Evolutionary conservation across 1,140 invertebrate species (phyloP).

Genomic region (Calliphora vicina): DNA sequence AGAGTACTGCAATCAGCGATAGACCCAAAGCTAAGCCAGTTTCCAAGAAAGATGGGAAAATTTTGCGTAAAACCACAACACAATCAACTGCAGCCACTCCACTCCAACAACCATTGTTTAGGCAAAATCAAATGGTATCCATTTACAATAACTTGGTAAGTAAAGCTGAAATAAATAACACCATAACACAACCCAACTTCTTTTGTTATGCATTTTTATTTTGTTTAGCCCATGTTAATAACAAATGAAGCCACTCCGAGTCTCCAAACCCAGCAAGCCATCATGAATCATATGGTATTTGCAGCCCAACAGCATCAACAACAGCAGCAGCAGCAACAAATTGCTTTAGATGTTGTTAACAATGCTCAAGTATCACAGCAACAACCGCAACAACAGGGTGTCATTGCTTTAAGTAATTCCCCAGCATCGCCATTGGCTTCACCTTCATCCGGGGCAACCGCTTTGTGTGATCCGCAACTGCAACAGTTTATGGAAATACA

Average conservation of each 20-base stretch:
- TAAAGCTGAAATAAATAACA: not conserved
- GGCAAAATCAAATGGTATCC: conserved; percentile 61
- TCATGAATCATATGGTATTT: conserved; percentile 41
- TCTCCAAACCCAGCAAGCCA: conserved; percentile 39
- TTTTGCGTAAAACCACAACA: conserved; percentile 60
- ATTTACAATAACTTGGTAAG: conserved; percentile 61
- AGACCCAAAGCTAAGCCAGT: conserved; percentile 81
- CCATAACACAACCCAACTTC: not conserved
- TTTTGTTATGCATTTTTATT: conserved; percentile 11
- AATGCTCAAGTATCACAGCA: not conserved
- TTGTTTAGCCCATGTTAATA: conserved; percentile 37
- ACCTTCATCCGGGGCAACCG: conserved; percentile 63
- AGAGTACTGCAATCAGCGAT: conserved; percentile 80
- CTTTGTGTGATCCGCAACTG: conserved; percentile 41
- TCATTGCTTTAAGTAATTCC: conserved; percentile 52
- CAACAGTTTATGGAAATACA: conserved; percentile 44
- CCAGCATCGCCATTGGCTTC: conserved; percentile 60
- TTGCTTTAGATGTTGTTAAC: conserved; percentile 33
- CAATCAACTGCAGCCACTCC: conserved; percentile 43
- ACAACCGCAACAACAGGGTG: conserved; percentile 3
- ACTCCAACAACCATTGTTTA: conserved; percentile 49
- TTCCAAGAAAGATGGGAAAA: conserved; percentile 76
- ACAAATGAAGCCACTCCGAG: conserved; percentile 39
- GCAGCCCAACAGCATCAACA: conserved; percentile 51
- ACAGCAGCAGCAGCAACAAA: conserved; percentile 44